phyloP scores from a whole-genome alignment of 1,140 invertebrate genomes.

The Ylistrum balloti region DNA sequence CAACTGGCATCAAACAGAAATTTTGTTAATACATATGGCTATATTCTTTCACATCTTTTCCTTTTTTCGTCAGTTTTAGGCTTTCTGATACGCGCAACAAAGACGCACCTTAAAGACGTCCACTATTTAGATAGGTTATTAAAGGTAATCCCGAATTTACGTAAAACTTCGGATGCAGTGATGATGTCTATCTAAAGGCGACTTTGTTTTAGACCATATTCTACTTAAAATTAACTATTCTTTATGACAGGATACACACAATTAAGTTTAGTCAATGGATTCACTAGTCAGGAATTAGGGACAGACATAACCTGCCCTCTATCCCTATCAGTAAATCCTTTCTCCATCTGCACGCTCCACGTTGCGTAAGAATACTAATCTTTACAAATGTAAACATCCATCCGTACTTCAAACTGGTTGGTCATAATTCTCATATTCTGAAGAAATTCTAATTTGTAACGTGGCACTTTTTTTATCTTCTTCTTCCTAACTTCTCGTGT shows the following conservation, averaged over 20 bases:
- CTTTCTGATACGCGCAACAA: too few relatives aligned
- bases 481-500: neutral
- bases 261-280: neutral
- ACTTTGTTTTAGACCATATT: neutral
- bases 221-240: neutral
- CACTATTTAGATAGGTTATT: too few relatives aligned
- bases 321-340: neutral
- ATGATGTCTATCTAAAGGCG: too few relatives aligned
- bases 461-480: neutral
- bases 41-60: too few relatives aligned
- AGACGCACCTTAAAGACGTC: too few relatives aligned
- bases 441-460: constrained; percentile 36
- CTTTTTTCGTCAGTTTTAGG: too few relatives aligned
- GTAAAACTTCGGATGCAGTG: too few relatives aligned
- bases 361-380: constrained; percentile 20
- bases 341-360: neutral
- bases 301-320: neutral
- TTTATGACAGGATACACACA: neutral
- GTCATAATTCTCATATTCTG: constrained; percentile 5
- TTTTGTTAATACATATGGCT: too few relatives aligned
- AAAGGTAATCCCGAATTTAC: too few relatives aligned
- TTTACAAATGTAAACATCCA: neutral
- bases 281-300: neutral
- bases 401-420: neutral
- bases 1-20: too few relatives aligned